A percentile compares a stretch with the other conserved stretches of the same genome.
phyloP scores from a whole-genome alignment of 2,113 vertebrate species.

The Dermatemys mawii region DNA sequence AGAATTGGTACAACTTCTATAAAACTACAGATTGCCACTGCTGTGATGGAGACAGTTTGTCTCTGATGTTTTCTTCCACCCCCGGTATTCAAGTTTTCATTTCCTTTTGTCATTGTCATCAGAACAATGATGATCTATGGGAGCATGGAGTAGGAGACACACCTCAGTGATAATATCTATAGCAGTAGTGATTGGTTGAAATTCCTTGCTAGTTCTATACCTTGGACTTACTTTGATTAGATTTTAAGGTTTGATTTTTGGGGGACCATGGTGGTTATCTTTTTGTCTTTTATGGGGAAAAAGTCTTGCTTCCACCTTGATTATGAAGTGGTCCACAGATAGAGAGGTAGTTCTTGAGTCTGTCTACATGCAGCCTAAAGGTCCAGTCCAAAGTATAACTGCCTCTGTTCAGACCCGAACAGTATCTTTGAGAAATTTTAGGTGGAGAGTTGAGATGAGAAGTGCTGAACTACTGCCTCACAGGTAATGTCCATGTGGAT shows the following conservation, averaged over 20 bases:
- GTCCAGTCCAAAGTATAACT: not conserved
- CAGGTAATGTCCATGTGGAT: not conserved
- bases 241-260: not conserved
- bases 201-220: not conserved
- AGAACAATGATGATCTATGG: not conserved
- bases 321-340: not conserved
- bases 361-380: not conserved
- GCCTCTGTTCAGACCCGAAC: not conserved
- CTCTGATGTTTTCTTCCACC: not conserved
- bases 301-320: not conserved
- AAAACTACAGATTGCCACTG: not conserved
- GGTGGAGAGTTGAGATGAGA: not conserved
- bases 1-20: not conserved
- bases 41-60: not conserved
- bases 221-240: not conserved
- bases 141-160: not conserved
- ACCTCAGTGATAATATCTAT: not conserved
- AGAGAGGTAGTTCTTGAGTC: accelerated
- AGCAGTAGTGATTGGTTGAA: not conserved
- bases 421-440: not conserved
- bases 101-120: not conserved
- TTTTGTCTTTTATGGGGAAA: not conserved
- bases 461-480: not conserved
- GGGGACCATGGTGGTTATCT: not conserved
- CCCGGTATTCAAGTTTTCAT: not conserved